These are phyloP conservation scores for Gallirallus australis DNA, from an alignment of 2,797 vertebrate species.

Conservation along the genomic window DNA sequence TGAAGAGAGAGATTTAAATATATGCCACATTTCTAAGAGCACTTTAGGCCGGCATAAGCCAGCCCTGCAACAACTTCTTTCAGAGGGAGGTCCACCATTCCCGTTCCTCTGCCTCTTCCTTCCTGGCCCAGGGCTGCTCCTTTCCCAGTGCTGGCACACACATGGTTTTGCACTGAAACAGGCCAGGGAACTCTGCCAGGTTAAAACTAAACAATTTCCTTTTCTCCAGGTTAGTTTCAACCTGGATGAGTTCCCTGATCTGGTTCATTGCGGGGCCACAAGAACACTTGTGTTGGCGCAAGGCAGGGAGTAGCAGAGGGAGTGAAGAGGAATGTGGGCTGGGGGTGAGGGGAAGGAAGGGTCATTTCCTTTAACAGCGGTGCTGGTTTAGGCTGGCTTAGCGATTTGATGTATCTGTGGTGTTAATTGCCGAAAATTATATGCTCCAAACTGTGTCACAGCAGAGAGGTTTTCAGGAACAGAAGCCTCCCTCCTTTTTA, in stretches of 20 bases:
- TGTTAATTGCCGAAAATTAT: constrained; percentile 63
- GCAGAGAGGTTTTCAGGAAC: constrained; percentile 31
- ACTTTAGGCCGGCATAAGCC: constrained; percentile 21
- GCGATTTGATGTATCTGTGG: constrained; percentile 26
- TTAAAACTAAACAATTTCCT: constrained; percentile 55
- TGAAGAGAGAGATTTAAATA: constrained; percentile 37
- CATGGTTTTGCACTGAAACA: constrained; percentile 24
- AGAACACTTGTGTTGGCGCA: constrained; percentile 26
- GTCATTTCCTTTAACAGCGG: constrained; percentile 34
- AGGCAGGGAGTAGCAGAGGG: constrained; percentile 16
- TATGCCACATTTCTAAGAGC: neutral
- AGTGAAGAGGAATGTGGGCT: constrained; percentile 29
- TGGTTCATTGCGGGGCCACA: constrained; percentile 53
- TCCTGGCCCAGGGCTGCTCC: constrained; percentile 8
- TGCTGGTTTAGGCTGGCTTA: constrained; percentile 50
- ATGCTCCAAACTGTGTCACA: constrained; percentile 9
- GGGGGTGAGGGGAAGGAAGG: constrained; percentile 28
- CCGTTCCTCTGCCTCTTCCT: neutral
- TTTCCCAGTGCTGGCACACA: constrained; percentile 21
- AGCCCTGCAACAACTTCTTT: neutral
- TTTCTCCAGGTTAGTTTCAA: constrained; percentile 54
- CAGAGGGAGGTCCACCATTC: neutral
- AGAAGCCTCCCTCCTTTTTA: neutral
- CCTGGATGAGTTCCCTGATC: constrained; percentile 61
- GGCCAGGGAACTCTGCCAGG: constrained; percentile 54